A percentile compares a stretch with the other conserved stretches of the same genome.
These are phyloP conservation scores for Exaiptasia diaphana DNA, from an alignment of 64 coral and sea anemone genomes.

Conservation along the genomic window DNA sequence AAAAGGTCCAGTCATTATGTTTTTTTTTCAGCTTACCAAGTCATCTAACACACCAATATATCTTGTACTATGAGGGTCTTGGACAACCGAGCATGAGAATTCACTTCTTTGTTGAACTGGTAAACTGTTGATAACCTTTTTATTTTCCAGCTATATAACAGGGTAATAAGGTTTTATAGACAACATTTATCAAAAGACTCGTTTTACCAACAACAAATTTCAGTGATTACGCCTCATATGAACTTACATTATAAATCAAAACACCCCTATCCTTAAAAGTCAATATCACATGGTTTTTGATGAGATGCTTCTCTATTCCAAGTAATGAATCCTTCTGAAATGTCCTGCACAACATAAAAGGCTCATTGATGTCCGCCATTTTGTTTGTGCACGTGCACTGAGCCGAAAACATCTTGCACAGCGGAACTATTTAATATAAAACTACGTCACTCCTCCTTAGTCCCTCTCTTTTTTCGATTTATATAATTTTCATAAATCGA, in stretches of 20 bases:
- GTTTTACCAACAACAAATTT: too few relatives aligned
- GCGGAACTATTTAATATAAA: not conserved
- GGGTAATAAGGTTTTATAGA: not conserved
- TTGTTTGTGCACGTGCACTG: slow-evolving; percentile 80
- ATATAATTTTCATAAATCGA: too few relatives aligned
- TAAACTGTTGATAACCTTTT: slow-evolving; percentile 85
- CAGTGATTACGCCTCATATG: too few relatives aligned
- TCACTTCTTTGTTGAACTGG: slow-evolving; percentile 68
- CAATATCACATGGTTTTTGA: slow-evolving; percentile 70
- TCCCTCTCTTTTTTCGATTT: not conserved
- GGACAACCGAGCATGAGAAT: slow-evolving; percentile 62
- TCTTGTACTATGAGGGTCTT: slow-evolving; percentile 49
- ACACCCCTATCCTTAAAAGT: slow-evolving; percentile 87
- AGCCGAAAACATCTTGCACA: not conserved
- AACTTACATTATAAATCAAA: slow-evolving; percentile 90
- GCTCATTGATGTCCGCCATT: slow-evolving; percentile 81
- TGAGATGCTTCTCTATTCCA: slow-evolving; percentile 67
- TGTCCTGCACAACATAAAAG: slow-evolving; percentile 72
- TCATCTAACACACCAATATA: slow-evolving; percentile 58
- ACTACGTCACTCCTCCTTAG: not conserved
- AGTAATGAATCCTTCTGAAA: slow-evolving; percentile 65
- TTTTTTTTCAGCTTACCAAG: slow-evolving; percentile 23
- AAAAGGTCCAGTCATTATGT: too few relatives aligned
- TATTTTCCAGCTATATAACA: slow-evolving; percentile 61
- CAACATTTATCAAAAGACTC: not conserved